Evolutionary conservation across 2,888 invertebrate genomes (phyloP).

Genomic region (Polydesmus complanatus): DNA sequence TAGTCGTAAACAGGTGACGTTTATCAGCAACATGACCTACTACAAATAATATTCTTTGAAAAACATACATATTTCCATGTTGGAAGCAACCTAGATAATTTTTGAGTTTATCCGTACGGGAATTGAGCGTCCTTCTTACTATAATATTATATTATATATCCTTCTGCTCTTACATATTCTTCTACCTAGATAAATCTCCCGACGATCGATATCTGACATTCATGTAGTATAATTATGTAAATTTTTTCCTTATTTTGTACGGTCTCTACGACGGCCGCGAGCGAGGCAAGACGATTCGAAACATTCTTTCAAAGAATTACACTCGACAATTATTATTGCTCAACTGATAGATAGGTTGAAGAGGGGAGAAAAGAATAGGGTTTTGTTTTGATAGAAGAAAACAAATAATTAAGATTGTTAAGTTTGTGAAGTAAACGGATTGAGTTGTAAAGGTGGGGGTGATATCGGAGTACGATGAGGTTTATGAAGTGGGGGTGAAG

Average conservation of each 20-base stretch:
- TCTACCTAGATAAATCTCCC: not conserved
- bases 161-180: not conserved
- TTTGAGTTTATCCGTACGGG: not conserved
- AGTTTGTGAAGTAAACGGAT: not conserved
- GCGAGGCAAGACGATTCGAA: not conserved
- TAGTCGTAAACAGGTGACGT: not conserved
- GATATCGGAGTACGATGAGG: not conserved
- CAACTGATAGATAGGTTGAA: too few relatives aligned
- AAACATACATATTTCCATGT: not conserved
- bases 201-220: not conserved
- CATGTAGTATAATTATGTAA: not conserved
- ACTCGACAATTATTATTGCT: too few relatives aligned
- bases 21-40: not conserved
- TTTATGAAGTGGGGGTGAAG: constrained; percentile 8
- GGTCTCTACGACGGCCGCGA: too few relatives aligned
- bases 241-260: not conserved
- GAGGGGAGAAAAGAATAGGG: too few relatives aligned
- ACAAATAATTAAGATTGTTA: too few relatives aligned
- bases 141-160: too few relatives aligned
- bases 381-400: too few relatives aligned
- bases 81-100: not conserved
- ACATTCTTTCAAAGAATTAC: not conserved
- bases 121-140: not conserved
- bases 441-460: not conserved
- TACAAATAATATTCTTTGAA: too few relatives aligned